phyloP scores from a whole-genome alignment of 1,140 invertebrate species.

The Lamellibrachia luymesi region DNA sequence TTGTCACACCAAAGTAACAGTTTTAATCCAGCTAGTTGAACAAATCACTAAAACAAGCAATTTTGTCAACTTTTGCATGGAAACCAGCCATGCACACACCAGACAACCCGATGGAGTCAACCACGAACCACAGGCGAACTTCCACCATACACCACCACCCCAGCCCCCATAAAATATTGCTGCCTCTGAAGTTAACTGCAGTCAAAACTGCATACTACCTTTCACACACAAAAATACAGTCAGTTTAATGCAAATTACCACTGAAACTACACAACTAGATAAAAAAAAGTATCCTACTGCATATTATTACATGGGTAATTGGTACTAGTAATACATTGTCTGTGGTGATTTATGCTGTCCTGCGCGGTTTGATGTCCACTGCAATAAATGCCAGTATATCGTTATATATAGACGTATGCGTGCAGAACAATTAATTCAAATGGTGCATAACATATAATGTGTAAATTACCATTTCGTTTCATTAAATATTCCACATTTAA shows the following conservation, averaged over 20 bases:
- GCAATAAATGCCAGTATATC: too few relatives aligned
- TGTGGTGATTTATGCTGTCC: too few relatives aligned
- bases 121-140: neutral
- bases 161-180: neutral
- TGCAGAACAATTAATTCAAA: too few relatives aligned
- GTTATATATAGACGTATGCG: too few relatives aligned
- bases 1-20: neutral
- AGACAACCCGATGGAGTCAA: neutral
- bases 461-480: too few relatives aligned
- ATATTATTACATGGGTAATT: too few relatives aligned
- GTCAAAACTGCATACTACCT: neutral
- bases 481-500: too few relatives aligned
- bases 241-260: neutral
- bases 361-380: too few relatives aligned
- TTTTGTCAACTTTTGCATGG: neutral
- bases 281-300: neutral
- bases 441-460: too few relatives aligned
- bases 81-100: neutral
- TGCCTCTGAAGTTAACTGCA: neutral
- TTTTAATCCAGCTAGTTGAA: neutral
- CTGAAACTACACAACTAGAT: neutral
- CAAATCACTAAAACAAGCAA: neutral
- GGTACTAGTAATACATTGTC: too few relatives aligned
- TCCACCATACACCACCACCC: neutral
- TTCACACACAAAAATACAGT: neutral